Conservation (phyloP, 2,113 vertebrate genomes). For the Symphodus melops region DNA sequence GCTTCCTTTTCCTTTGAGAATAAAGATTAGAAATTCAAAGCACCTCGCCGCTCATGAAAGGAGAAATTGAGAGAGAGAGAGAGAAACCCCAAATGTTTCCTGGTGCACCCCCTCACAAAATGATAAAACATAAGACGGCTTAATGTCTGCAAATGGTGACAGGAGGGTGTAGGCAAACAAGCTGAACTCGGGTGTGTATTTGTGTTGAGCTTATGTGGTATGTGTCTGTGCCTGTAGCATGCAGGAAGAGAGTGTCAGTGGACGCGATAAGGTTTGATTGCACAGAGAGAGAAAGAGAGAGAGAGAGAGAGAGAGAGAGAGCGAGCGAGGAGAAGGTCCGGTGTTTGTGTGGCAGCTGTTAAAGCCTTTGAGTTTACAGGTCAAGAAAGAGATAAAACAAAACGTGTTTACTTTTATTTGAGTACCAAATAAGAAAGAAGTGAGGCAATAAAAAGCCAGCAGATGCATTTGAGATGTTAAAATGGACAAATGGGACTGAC, state of each 20-base stretch:
- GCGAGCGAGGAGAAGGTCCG: conserved; percentile 11
- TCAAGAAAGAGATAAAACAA: background rate
- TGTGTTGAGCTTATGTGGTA: conserved; percentile 24
- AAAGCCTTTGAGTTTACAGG: conserved; percentile 9
- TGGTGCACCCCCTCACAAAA: conserved; percentile 6
- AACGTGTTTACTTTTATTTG: background rate
- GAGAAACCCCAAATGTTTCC: conserved; percentile 9
- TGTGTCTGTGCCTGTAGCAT: conserved; percentile 40
- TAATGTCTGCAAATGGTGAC: conserved; percentile 60
- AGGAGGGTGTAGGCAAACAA: conserved; percentile 27
- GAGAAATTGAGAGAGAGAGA: background rate
- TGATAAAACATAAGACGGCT: conserved; percentile 69
- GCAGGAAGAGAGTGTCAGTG: conserved; percentile 66
- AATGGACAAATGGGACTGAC: background rate
- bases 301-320: background rate
- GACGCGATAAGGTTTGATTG: conserved; percentile 58
- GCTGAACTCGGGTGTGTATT: conserved; percentile 15
- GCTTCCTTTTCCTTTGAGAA: conserved; percentile 20
- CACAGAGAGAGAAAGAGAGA: conserved; percentile 19
- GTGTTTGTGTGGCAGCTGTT: conserved; percentile 18
- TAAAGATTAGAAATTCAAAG: conserved; percentile 54
- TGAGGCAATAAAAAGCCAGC: conserved; percentile 2
- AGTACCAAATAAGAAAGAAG: background rate
- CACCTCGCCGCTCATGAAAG: conserved; percentile 1
- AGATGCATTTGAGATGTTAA: background rate